Conservation (phyloP, 1,140 invertebrate genomes). For the Diorhabda carinulata region DNA sequence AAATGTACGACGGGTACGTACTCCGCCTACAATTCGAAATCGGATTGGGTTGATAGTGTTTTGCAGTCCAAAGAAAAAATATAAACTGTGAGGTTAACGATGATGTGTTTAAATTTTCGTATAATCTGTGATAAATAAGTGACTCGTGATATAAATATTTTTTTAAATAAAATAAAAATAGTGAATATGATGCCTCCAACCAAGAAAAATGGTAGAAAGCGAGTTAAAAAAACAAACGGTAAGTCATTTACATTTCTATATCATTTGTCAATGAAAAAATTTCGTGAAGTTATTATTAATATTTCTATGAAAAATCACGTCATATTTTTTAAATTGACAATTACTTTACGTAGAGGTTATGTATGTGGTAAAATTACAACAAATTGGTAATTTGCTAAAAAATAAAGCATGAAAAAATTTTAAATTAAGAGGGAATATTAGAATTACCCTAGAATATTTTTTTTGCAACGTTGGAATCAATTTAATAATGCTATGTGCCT, state of each 20-base stretch:
- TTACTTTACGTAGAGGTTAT: too few relatives aligned
- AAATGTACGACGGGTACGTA: slow-evolving; percentile 18
- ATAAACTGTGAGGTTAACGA: slow-evolving; percentile 3
- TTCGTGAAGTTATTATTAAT: too few relatives aligned
- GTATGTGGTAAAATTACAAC: too few relatives aligned
- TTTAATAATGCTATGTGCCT: too few relatives aligned
- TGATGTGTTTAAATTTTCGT: slow-evolving; percentile 11
- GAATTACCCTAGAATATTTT: too few relatives aligned
- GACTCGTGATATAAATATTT: slow-evolving; percentile 8
- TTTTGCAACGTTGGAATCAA: too few relatives aligned
- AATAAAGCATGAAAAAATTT: too few relatives aligned
- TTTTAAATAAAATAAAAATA: not conserved
- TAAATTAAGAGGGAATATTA: too few relatives aligned
- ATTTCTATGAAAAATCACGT: too few relatives aligned
- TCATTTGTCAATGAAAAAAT: too few relatives aligned
- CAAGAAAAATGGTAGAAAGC: slow-evolving; percentile 32
- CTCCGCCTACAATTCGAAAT: slow-evolving; percentile 9
- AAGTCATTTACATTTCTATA: slow-evolving; percentile 6
- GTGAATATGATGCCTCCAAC: slow-evolving; percentile 28
- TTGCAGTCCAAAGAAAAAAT: slow-evolving; percentile 3
- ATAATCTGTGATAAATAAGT: slow-evolving; percentile 26
- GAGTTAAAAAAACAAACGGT: slow-evolving; percentile 36
- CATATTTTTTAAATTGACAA: too few relatives aligned
- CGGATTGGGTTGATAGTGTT: slow-evolving; percentile 14
- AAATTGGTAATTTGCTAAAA: too few relatives aligned